Evolutionary conservation across 1,140 invertebrate species (phyloP).

Genomic region (Orchesella cincta): DNA sequence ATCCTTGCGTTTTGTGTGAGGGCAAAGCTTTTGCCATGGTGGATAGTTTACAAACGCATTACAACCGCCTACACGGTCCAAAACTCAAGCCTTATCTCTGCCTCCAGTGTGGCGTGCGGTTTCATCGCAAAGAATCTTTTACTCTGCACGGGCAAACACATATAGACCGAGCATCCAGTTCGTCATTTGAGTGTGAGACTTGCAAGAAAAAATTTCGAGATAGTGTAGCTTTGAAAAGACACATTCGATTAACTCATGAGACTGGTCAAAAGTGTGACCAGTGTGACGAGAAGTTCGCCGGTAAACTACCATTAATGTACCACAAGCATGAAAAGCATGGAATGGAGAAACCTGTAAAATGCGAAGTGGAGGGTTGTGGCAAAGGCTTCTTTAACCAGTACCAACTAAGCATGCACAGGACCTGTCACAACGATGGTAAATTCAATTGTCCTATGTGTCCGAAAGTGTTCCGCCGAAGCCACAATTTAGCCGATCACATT

Average conservation of each 20-base stretch:
- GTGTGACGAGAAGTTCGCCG: background rate
- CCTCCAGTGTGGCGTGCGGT: background rate
- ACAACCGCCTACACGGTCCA: background rate
- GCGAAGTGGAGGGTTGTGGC: background rate
- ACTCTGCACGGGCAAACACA: background rate
- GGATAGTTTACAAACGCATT: conserved; percentile 1
- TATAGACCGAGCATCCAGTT: background rate
- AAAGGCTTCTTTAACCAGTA: background rate
- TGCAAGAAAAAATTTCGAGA: background rate
- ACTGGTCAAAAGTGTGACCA: background rate
- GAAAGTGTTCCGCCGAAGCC: background rate
- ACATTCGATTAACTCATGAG: background rate
- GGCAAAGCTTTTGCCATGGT: background rate
- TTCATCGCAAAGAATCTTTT: conserved; percentile 5
- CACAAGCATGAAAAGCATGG: background rate
- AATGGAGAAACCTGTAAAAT: background rate
- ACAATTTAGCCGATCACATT: background rate
- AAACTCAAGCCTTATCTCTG: background rate
- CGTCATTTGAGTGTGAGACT: background rate
- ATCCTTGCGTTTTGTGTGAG: background rate
- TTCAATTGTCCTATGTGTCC: conserved; percentile 7
- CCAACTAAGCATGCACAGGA: background rate
- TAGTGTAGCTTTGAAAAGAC: background rate
- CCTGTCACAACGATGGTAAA: background rate
- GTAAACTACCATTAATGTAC: background rate